Evolutionary conservation across 1,140 invertebrate species (phyloP).

Genomic region (Leptopilina clavipes): DNA sequence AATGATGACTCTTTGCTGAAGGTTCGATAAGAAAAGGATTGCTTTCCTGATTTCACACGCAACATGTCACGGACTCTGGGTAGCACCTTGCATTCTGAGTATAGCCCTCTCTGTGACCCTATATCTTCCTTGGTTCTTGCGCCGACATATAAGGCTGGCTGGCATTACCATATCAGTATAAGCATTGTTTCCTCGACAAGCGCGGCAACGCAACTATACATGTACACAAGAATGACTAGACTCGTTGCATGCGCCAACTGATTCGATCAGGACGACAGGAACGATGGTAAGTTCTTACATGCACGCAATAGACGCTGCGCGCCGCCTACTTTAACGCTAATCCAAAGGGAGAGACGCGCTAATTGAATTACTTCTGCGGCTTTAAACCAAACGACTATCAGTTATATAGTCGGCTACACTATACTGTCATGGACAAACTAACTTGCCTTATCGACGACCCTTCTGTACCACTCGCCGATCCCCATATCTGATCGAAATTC

Average conservation of each 20-base stretch:
- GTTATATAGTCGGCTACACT: neutral
- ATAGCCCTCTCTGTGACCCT: slow-evolving; percentile 15
- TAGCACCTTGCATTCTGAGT: slow-evolving; percentile 31
- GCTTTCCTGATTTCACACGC: slow-evolving; percentile 26
- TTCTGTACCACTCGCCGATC: neutral
- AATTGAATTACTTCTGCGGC: slow-evolving; percentile 24
- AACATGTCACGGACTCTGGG: slow-evolving; percentile 31
- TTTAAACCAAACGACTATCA: neutral
- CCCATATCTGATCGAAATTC: slow-evolving; percentile 4
- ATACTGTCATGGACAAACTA: slow-evolving; percentile 14
- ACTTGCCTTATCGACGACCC: slow-evolving; percentile 19
- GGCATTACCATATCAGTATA: slow-evolving; percentile 21
- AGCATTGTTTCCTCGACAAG: slow-evolving; percentile 29
- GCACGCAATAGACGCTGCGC: neutral
- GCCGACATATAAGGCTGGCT: slow-evolving; percentile 25
- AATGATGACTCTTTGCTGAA: neutral
- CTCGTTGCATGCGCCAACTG: slow-evolving; percentile 27
- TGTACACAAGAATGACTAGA: neutral
- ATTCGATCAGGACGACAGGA: slow-evolving; percentile 22
- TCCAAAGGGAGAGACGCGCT: slow-evolving; percentile 29
- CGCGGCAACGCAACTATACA: neutral
- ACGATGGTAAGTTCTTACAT: slow-evolving; percentile 21
- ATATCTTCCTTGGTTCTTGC: slow-evolving; percentile 34
- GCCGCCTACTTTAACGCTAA: slow-evolving; percentile 20
- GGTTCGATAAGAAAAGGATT: neutral